Evolutionary conservation across 2,888 invertebrate species (phyloP).

Genomic region (Chalcis sispes): DNA sequence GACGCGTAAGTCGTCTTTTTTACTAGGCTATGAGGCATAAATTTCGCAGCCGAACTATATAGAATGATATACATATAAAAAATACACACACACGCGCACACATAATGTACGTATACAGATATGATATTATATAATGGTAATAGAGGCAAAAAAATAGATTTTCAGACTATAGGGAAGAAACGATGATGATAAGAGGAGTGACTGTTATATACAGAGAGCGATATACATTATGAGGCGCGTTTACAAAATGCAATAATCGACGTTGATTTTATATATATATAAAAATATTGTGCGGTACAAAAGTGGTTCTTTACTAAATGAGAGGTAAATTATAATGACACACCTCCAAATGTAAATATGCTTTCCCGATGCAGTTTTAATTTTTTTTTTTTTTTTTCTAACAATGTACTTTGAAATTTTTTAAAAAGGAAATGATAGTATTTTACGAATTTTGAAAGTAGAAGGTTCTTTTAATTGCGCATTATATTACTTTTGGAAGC

Average conservation of each 20-base stretch:
- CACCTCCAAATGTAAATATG: background rate
- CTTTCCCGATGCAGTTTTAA: constrained; percentile 18
- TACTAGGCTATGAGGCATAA: constrained; percentile 34
- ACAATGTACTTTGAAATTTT: background rate
- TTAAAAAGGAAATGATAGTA: no score
- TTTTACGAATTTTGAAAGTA: no score
- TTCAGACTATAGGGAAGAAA: constrained; percentile 32
- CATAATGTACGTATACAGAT: background rate
- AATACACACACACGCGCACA: constrained; percentile 22
- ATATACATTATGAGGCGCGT: constrained; percentile 29
- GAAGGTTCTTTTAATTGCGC: no score
- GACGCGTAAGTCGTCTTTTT: constrained; percentile 44
- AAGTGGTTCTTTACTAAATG: constrained; percentile 19
- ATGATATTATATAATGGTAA: constrained; percentile 14
- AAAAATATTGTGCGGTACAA: constrained; percentile 12
- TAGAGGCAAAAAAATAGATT: constrained; percentile 3
- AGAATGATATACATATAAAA: constrained; percentile 19
- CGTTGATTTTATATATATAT: background rate
- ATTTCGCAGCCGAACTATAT: constrained; percentile 45
- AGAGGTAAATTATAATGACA: constrained; percentile 10
- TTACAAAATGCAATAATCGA: constrained; percentile 46
- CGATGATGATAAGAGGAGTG: constrained; percentile 20
- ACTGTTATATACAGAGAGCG: constrained; percentile 9
- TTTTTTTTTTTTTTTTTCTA: background rate
- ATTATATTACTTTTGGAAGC: no score